Conservation (phyloP, 2,113 vertebrate genomes). For the Drymodes brunneopygia region DNA sequence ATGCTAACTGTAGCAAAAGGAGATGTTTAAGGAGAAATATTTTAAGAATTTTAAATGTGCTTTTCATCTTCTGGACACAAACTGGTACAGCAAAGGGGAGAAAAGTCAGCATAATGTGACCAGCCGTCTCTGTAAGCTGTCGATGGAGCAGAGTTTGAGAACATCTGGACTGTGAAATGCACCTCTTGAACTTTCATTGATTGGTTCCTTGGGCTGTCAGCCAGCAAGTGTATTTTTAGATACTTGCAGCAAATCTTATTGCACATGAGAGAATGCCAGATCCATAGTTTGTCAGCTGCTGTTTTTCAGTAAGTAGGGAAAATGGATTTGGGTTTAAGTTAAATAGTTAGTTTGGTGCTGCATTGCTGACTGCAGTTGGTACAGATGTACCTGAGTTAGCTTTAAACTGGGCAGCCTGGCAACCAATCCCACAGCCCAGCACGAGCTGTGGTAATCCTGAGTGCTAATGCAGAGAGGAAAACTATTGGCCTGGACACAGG, state of each 20-base stretch:
- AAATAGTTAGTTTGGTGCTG: conserved; percentile 12
- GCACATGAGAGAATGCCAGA: not conserved
- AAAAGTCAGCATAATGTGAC: not conserved
- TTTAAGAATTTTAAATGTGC: not conserved
- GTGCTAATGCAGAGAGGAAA: not conserved
- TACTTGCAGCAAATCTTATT: conserved; percentile 38
- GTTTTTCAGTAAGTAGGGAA: not conserved
- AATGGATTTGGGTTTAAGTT: not conserved
- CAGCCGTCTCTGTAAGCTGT: not conserved
- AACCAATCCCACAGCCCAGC: not conserved
- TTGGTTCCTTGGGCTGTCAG: conserved; percentile 22
- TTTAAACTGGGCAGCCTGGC: not conserved
- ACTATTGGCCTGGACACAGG: not conserved
- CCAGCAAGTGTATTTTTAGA: conserved; percentile 42
- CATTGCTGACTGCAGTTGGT: conserved; percentile 6
- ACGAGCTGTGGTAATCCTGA: not conserved
- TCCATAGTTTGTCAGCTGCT: conserved; percentile 21
- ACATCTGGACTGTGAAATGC: conserved; percentile 47
- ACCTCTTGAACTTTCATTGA: conserved; percentile 57
- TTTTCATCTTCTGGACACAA: not conserved
- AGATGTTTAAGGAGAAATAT: not conserved
- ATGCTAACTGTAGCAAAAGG: not conserved
- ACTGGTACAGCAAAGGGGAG: not conserved
- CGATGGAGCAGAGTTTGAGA: not conserved
- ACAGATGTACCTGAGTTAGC: not conserved